Percentiles rank a stretch among this genome's conserved stretches.
Evolutionary conservation across 30 jellyfish, hydroid and myxozoan species (phyloP).

Genomic region (Chrysaora quinquecirrha): DNA sequence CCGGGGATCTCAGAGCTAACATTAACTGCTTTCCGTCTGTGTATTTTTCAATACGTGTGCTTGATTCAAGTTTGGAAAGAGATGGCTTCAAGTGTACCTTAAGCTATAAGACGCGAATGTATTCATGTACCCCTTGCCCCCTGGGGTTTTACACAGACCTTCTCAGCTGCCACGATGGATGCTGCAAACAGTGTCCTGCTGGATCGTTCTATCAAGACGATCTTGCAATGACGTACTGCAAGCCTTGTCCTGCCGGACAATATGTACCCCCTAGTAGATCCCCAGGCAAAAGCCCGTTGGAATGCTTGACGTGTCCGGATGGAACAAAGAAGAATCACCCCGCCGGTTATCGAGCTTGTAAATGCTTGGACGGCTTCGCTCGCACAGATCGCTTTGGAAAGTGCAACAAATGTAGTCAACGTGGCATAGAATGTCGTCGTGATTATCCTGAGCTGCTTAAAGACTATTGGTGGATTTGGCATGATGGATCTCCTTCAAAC

Average conservation of each 20-base stretch:
- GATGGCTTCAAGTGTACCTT: slow-evolving; percentile 45
- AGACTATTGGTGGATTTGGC: slow-evolving; percentile 61
- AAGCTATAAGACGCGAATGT: background rate
- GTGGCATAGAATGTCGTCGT: slow-evolving; percentile 30
- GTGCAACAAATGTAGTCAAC: slow-evolving; percentile 38
- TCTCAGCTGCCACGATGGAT: background rate
- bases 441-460: slow-evolving; percentile 21
- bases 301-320: slow-evolving; percentile 63
- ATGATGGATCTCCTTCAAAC: slow-evolving; percentile 3
- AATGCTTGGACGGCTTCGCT: slow-evolving; percentile 43
- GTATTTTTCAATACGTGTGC: background rate
- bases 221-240: slow-evolving; percentile 32
- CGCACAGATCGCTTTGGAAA: slow-evolving; percentile 58
- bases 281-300: slow-evolving; percentile 51
- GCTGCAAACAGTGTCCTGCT: slow-evolving; percentile 52
- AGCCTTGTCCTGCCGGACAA: slow-evolving; percentile 55
- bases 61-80: background rate
- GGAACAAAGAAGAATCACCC: slow-evolving; percentile 34
- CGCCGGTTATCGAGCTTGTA: slow-evolving; percentile 60
- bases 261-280: slow-evolving; percentile 25
- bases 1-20: slow-evolving; percentile 7
- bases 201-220: slow-evolving; percentile 61
- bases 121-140: slow-evolving; percentile 47
- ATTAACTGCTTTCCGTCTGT: slow-evolving; percentile 33
- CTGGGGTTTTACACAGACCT: slow-evolving; percentile 4